Evolutionary conservation across 2,888 invertebrate species (phyloP).

Genomic region (Agrochola circellaris): DNA sequence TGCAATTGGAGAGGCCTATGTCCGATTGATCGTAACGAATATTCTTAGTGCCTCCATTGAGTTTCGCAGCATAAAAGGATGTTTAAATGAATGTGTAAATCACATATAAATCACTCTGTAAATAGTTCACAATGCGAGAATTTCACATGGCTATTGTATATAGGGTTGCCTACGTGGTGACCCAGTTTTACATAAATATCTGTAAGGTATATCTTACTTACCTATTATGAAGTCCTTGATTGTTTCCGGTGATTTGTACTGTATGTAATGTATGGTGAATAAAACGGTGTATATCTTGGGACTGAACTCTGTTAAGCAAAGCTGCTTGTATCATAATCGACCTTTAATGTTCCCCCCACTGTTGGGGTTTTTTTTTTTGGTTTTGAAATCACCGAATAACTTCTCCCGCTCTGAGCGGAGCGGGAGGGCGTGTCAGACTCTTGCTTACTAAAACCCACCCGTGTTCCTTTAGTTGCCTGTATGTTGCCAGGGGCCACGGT

Average conservation of each 20-base stretch:
- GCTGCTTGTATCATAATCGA: not conserved
- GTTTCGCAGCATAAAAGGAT: conserved; percentile 19
- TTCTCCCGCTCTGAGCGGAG: too few relatives aligned
- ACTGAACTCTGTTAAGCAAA: too few relatives aligned
- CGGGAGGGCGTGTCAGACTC: too few relatives aligned
- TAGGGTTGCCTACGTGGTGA: conserved; percentile 14
- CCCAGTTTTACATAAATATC: conserved; percentile 15
- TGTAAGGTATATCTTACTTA: not conserved
- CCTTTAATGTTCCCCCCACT: not conserved
- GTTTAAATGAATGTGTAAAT: conserved; percentile 46
- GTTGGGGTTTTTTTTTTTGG: too few relatives aligned
- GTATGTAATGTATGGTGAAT: not conserved
- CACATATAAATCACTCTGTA: conserved; percentile 27
- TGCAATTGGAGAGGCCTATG: too few relatives aligned
- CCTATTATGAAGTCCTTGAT: conserved; percentile 9
- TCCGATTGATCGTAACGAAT: too few relatives aligned
- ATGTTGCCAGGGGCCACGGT: too few relatives aligned
- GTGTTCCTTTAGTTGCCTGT: too few relatives aligned
- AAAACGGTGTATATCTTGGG: not conserved
- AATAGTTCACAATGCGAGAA: conserved; percentile 34
- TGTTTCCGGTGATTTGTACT: conserved; percentile 17
- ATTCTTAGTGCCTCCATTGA: conserved; percentile 10
- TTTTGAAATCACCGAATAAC: too few relatives aligned
- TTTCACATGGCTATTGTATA: conserved; percentile 46
- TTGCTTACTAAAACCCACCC: too few relatives aligned